Evolutionary conservation across 1,140 invertebrate species (phyloP), one percentile per base, ranked within the genome.

Genomic region (Parapsyche elsis): DNA sequence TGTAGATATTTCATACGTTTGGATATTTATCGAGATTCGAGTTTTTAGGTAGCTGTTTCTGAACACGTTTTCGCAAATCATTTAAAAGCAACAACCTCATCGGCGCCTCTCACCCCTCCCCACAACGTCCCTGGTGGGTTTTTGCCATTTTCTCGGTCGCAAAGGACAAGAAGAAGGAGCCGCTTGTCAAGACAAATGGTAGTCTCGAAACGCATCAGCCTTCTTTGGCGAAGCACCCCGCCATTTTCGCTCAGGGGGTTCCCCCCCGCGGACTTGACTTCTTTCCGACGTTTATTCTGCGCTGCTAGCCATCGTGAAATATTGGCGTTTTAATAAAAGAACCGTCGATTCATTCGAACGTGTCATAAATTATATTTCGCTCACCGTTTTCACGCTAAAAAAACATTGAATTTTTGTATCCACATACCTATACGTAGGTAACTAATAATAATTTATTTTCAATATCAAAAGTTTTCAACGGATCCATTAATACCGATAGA

Each of bases 171-270:
- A 49, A 44, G 59, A 16, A 77, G 75, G 14, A 77, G 75, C 59
- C 23, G 75, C 26, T 19, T 59, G 53, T 77, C 57, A 77, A 77
- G 59, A 77, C 75, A 64, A 77, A 77, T 77, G 75, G 57, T 24
- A 30, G 73, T 30, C 24, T 57, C 16, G 70, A 71, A 45, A 71
- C 19, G 44, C 45, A 53, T 77, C 53, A 59, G 57, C 75, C 75
- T 77, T 77, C 57, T 77, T 64, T 61, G 75, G 75, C 75, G 59
- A 59, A 30, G 59, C 75, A 1, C 75, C 75, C 75, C 75, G 53
- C 71, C 9, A 53, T 16, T 45, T 19, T 21, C 71, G 19, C 71
- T 24, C 75, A 19, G 59, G 75, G 75, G 75, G 75, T 14, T 57
- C 75, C 74, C 53, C 45, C 53, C 49, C 46, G 14, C n/a, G n/a